A percentile compares a stretch with the other conserved stretches of the same genome.
These are phyloP conservation scores for Coleophora deauratella DNA, from an alignment of 2,888 invertebrate species.

Conservation along the genomic window DNA sequence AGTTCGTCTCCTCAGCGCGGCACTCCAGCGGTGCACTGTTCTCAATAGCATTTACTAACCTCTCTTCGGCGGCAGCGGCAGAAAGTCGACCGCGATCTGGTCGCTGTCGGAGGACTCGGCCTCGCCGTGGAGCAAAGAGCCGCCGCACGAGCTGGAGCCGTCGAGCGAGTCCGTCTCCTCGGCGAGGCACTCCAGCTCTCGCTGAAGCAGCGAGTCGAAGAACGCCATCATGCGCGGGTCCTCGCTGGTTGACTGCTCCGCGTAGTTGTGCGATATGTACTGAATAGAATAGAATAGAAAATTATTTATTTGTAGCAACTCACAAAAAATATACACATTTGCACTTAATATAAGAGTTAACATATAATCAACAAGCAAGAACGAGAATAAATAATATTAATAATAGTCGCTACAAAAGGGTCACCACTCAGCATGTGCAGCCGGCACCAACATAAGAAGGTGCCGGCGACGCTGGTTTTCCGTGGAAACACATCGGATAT, in stretches of 20 bases:
- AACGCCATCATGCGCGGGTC: constrained; percentile 98
- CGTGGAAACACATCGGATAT: too few relatives aligned
- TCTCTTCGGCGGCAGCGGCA: constrained; percentile 51
- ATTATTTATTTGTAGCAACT: too few relatives aligned
- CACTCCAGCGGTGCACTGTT: constrained; percentile 80
- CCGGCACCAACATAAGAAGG: too few relatives aligned
- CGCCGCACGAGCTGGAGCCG: constrained; percentile 41
- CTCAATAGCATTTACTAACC: constrained; percentile 23
- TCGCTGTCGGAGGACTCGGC: constrained; percentile 53
- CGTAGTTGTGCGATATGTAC: constrained; percentile 91
- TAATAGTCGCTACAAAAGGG: too few relatives aligned
- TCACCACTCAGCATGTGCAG: too few relatives aligned
- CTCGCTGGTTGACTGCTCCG: constrained; percentile 89
- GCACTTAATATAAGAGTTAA: too few relatives aligned
- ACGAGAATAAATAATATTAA: too few relatives aligned
- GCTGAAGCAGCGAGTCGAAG: constrained; percentile 93
- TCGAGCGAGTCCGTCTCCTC: constrained; percentile 68
- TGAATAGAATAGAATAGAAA: constrained; percentile 32
- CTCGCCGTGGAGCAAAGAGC: constrained; percentile 31
- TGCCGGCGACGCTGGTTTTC: too few relatives aligned
- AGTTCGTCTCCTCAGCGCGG: constrained; percentile 73
- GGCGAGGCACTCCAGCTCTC: constrained; percentile 88
- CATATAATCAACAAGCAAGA: too few relatives aligned
- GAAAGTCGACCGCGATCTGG: constrained; percentile 46
- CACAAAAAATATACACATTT: too few relatives aligned